Conservation (phyloP, 2,888 invertebrate species). For the Pterostichus madidus region DNA sequence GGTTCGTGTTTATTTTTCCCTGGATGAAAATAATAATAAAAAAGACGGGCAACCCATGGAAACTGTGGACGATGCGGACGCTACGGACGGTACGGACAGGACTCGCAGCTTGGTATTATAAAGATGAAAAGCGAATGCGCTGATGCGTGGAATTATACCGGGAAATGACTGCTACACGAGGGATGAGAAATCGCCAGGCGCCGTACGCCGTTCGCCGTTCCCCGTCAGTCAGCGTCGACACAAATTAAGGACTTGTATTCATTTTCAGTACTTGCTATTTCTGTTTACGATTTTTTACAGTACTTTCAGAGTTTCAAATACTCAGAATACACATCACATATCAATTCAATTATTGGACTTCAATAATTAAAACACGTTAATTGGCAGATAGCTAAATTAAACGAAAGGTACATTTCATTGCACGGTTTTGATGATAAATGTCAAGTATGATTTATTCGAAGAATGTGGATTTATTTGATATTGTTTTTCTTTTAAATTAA, state of each 20-base stretch:
- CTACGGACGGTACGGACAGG: not conserved
- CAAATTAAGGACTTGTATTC: not conserved
- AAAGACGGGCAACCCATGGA: constrained; percentile 4
- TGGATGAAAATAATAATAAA: constrained; percentile 52
- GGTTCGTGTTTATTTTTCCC: constrained; percentile 33
- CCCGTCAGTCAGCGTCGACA: not conserved
- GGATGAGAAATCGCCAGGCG: not conserved
- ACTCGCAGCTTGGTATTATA: constrained; percentile 2
- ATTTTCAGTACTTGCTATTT: too few species aligned
- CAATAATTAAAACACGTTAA: too few species aligned
- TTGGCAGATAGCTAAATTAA: too few species aligned
- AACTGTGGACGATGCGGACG: not conserved
- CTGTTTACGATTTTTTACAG: too few species aligned
- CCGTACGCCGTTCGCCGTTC: not conserved
- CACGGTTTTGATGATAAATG: too few species aligned
- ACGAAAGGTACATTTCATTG: too few species aligned
- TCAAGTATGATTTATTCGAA: too few species aligned
- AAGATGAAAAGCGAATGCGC: constrained; percentile 46
- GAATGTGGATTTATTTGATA: too few species aligned
- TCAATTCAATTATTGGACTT: too few species aligned
- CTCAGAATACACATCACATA: too few species aligned
- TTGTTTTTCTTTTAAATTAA: too few species aligned
- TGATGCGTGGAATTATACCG: constrained; percentile 46
- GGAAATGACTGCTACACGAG: constrained; percentile 38
- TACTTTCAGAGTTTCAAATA: too few species aligned